Base-by-base conservation (phyloP, 2,888 invertebrate species). In the Drosophila meridiana region DNA sequence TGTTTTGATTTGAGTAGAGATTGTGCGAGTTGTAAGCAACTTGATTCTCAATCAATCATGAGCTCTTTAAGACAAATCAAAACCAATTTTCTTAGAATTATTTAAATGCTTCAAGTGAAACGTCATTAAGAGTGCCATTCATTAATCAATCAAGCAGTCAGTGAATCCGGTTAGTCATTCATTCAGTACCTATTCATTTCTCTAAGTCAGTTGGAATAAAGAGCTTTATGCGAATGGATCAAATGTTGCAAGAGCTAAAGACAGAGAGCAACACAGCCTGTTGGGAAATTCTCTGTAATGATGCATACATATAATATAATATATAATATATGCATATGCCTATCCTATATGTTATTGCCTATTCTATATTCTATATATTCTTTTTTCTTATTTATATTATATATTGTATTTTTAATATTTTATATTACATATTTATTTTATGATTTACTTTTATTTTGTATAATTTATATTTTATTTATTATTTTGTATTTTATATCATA, bases 81-180 rank as follows among this genome's bases (percentile, higher is more conserved):
- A 30, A 2, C 2, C 4, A 50, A 50, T 32, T 32, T 50, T 32
- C 5, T 5, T 5, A 4, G 32, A 32, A 50, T n/a, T 53, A 13
- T 13, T 7, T 13, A 36, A 26, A 13, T 13, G 13, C 8, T 11
- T 20, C 3, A 11, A 32, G n/a, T 28, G 32, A 7, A 30, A 26
- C 28, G 26, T 14, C 47, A 47, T 28, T 13, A 28, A 28, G 13
- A 28, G 13, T 28, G 9, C 4, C 30, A 50, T n/a, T 47, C 28
- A 14, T 48, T 38, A 26, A 53, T 53, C 53, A 53, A 36, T 53
- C 36, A 53, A 53, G 4, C 7, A 26, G 26, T 38, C 20, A 36
- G 26, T 26, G 53, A 36, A 13, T 26, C 6, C 4, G 4, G 4
- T 8, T 4, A 20, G 8, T n/a, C 48, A 53, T 11, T 34, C 20